phyloP scores from a whole-genome alignment of 2,888 invertebrate genomes.

The Fissipunctia ypsillon region DNA sequence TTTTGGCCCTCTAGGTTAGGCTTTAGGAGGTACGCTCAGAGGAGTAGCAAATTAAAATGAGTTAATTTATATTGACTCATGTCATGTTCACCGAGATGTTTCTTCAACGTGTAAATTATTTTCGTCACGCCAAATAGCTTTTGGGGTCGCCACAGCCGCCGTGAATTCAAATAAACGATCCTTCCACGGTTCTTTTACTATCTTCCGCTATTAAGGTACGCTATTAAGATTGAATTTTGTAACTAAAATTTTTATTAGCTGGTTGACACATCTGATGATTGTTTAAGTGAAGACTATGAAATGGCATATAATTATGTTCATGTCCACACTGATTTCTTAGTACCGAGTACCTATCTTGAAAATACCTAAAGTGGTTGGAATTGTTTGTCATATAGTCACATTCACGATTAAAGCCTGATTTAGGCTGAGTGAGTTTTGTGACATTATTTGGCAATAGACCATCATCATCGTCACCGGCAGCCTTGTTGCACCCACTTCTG shows the following conservation, averaged over 20 bases:
- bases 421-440: background rate
- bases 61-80: background rate
- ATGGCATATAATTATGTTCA: background rate
- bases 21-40: too few relatives aligned
- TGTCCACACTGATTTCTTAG: background rate
- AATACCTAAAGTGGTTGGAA: background rate
- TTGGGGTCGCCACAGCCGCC: conserved; percentile 34
- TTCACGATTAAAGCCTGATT: background rate
- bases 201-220: conserved; percentile 36
- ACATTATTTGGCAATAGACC: background rate
- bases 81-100: conserved; percentile 3
- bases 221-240: conserved; percentile 26
- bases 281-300: background rate
- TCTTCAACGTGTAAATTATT: conserved; percentile 32
- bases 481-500: background rate
- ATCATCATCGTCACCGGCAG: background rate
- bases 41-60: background rate
- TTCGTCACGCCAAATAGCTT: conserved; percentile 42
- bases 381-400: background rate
- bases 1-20: background rate
- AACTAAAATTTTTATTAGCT: conserved; percentile 18
- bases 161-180: conserved; percentile 21
- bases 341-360: too few relatives aligned
- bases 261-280: conserved; percentile 18
- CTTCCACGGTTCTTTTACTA: conserved; percentile 22